Conservation (phyloP, 1,140 invertebrate species). For the Zaprionus gabonicus region DNA sequence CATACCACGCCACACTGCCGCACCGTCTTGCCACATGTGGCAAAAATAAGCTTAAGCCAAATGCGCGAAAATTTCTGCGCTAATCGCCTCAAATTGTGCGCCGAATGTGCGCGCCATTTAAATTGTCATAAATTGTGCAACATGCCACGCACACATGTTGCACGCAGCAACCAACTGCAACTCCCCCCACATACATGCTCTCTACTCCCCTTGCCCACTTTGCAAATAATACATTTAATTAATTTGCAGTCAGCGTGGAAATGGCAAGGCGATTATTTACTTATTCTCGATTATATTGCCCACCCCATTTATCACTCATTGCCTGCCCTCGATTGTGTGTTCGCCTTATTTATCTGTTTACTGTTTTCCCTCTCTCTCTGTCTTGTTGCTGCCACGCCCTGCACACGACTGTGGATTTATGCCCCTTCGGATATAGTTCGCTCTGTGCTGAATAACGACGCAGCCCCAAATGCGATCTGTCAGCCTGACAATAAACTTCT, state of each 20-base stretch:
- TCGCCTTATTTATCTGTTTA: constrained; percentile 23
- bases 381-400: constrained; percentile 28
- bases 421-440: constrained; percentile 13
- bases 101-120: constrained; percentile 80
- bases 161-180: neutral
- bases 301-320: constrained; percentile 45
- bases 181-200: neutral
- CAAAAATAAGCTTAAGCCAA: constrained; percentile 58
- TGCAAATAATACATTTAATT: constrained; percentile 55
- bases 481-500: neutral
- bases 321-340: constrained; percentile 56
- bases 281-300: constrained; percentile 64
- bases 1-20: neutral
- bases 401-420: constrained; percentile 7
- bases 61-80: constrained; percentile 74
- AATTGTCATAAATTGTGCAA: constrained; percentile 82
- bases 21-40: constrained; percentile 20
- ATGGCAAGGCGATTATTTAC: constrained; percentile 75
- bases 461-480: neutral
- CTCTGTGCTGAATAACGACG: neutral
- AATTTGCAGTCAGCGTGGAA: constrained; percentile 59
- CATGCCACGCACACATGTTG: constrained; percentile 46
- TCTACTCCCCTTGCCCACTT: too few relatives aligned
- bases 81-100: constrained; percentile 78
- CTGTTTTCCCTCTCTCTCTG: neutral